Evolutionary conservation across 64 coral and sea anemone genomes (phyloP), one percentile per base, ranked within the genome.

Genomic region (Anthopleura sola): DNA sequence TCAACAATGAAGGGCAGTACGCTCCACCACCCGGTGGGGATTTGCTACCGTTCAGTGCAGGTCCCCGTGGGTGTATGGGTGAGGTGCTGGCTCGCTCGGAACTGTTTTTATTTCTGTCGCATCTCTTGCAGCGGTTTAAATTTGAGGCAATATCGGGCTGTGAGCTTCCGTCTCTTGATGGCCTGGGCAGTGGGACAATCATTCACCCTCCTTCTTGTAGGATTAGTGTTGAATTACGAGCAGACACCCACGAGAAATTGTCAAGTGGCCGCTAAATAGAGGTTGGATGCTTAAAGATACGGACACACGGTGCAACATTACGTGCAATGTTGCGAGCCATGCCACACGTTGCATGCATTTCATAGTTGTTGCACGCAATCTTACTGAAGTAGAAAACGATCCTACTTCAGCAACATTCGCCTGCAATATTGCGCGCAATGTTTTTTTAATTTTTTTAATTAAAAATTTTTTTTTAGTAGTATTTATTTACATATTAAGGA

Each of bases 51-150:
- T 86, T 86, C 71, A 51, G 85, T 50, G 66, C 62, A 33, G 85
- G 85, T 49, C 85, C 85, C 62, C 62, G 85, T 44, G 85, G 46
- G 62, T 86, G 85, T 51, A 75, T 86, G 49, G 85, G 85, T 39
- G 62, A 86, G 7, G 66, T 74, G 17, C 39, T 86, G 21, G 85
- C 85, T 14, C 66, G 75, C n/a, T 36, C 85, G 17, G 85, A 86
- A 21, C 37, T 86, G 17, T 86, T 86, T 71, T 37, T 86, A 24
- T 86, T 86, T 50, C 60, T 86, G 12, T 44, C 85, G 32, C 64
- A 40, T 28, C 40, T 86, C 3, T 44, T 86, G 64, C 85, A 86
- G 19, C 12, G 36, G 66, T 86, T 86, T 36, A 51, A 20, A 0
- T 86, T 86, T 71, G 69, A 84, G 68, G 84, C 71, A 55, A 75